Evolutionary conservation across 2,888 invertebrate species (phyloP), one percentile per base, ranked within the genome.

Genomic region (Meiosimyza decipiens): DNA sequence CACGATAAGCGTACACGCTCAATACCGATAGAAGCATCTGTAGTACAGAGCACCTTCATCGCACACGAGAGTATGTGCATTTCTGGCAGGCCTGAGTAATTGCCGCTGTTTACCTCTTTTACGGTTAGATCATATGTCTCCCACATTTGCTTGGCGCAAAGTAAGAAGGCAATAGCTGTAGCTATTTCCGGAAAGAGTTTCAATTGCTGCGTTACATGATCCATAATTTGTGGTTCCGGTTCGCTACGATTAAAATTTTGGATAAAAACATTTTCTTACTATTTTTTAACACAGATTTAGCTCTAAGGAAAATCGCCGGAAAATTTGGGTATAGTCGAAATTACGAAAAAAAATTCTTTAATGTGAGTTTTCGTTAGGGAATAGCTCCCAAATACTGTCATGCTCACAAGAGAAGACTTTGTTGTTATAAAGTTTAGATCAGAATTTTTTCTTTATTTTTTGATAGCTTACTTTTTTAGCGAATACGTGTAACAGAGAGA

Each of bases 161-260:
- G 90, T 28, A 90, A 89, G 83, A 94, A 92, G 1, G 94, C 95
- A 83, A 95, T 92, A 62, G 91, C 91, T 0, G 93, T 89, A 0
- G 96, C 93, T 55, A 97, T 89, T 79, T 92, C 89, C 0, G 96
- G 93, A 79, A 97, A 92, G 22, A 98, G 86, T 87, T 97, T 96
- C 87, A 95, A 92, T 85, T 97, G 97, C 84, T 98, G 98, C 0
- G 97, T 96, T 76, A 95, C 91, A 85, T 95, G 98, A 86, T 98
- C 96, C 62, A 98, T 85, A 79, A 98, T 94, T 87, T 96, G 95
- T 0, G 94, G 93, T 84, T 97, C 97, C 0, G 92, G 92, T 77
- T 91, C 91, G 57, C 95, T 95, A 82, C 22, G 50, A 15, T 47
- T 13, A 22, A 73, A 78, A 71, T 69, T 70, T 57, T 74, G 57